phyloP scores from a whole-genome alignment of 2,888 invertebrate species.

The Oligia fasciuncula region DNA sequence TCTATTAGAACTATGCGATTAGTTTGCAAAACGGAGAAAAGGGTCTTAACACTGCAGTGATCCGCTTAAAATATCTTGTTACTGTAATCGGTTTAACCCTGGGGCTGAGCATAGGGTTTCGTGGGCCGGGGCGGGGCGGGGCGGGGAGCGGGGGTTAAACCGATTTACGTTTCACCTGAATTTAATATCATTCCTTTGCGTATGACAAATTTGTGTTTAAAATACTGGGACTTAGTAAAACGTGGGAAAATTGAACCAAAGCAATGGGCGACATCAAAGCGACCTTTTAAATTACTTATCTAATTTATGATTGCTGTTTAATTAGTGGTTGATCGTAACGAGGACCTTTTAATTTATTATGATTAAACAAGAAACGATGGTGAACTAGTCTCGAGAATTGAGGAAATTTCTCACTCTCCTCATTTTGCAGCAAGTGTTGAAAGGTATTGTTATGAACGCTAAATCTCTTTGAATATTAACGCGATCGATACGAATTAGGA shows the following conservation, averaged over 20 bases:
- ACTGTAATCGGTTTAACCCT: slow-evolving; percentile 86
- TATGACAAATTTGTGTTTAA: slow-evolving; percentile 68
- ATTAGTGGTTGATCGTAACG: slow-evolving; percentile 49
- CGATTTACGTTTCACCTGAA: slow-evolving; percentile 80
- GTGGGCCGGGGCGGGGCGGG: slow-evolving; percentile 62
- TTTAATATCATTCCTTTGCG: slow-evolving; percentile 71
- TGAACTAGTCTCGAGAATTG: slow-evolving; percentile 11
- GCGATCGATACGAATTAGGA: slow-evolving; percentile 28
- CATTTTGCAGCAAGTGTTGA: slow-evolving; percentile 23
- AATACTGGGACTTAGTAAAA: slow-evolving; percentile 63
- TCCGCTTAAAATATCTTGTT: slow-evolving; percentile 86
- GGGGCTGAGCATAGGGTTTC: slow-evolving; percentile 75
- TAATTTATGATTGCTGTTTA: slow-evolving; percentile 63
- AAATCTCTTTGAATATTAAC: slow-evolving; percentile 53
- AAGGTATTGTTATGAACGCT: slow-evolving; percentile 31
- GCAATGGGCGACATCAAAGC: slow-evolving; percentile 51
- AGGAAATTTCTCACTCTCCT: slow-evolving; percentile 9
- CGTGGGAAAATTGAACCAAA: slow-evolving; percentile 44
- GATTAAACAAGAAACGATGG: slow-evolving; percentile 41
- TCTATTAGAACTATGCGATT: slow-evolving; percentile 44
- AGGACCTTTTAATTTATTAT: slow-evolving; percentile 45
- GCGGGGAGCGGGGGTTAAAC: slow-evolving; percentile 66
- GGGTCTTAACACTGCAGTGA: slow-evolving; percentile 70
- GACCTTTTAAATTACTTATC: slow-evolving; percentile 58
- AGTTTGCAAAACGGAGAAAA: slow-evolving; percentile 65